Conservation (phyloP, 2,888 invertebrate species). For the Falcaria lacertinaria region DNA sequence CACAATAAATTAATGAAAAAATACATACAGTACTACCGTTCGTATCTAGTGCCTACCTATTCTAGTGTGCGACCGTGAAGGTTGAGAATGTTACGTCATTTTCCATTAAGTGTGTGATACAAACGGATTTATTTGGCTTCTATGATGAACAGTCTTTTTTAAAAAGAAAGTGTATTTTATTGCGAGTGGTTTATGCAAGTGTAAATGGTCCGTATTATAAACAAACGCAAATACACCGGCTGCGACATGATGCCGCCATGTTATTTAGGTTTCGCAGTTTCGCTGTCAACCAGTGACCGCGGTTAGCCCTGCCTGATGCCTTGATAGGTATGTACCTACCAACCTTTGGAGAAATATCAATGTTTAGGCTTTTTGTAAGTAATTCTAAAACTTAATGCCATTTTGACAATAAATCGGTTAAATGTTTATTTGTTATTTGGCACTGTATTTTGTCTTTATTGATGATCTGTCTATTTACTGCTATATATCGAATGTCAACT, state of each 20-base stretch:
- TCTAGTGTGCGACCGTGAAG: slow-evolving; percentile 76
- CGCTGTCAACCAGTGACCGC: slow-evolving; percentile 70
- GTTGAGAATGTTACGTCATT: slow-evolving; percentile 80
- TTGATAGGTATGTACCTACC: no score
- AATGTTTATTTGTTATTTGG: background rate
- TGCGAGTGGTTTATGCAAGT: slow-evolving; percentile 42
- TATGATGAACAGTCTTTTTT: slow-evolving; percentile 50
- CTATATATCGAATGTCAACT: slow-evolving; percentile 73
- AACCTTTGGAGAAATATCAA: slow-evolving; percentile 32
- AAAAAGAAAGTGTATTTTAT: slow-evolving; percentile 36
- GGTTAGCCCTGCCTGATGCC: slow-evolving; percentile 52
- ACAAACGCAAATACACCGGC: slow-evolving; percentile 63
- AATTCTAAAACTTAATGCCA: slow-evolving; percentile 6
- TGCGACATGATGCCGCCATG: slow-evolving; percentile 77
- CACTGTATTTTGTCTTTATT: background rate
- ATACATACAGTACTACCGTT: slow-evolving; percentile 43
- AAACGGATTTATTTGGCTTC: slow-evolving; percentile 56
- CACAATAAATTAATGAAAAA: slow-evolving; percentile 33
- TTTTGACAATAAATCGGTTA: background rate
- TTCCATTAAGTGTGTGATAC: slow-evolving; percentile 69
- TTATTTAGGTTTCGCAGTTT: slow-evolving; percentile 69
- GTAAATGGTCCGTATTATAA: slow-evolving; percentile 46
- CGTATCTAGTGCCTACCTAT: slow-evolving; percentile 29
- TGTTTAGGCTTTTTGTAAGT: slow-evolving; percentile 43
- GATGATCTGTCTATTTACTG: slow-evolving; percentile 71